Evolutionary conservation across 2,888 invertebrate genomes (phyloP), one percentile per base, ranked within the genome.

Genomic region (Tiliacea citrago): DNA sequence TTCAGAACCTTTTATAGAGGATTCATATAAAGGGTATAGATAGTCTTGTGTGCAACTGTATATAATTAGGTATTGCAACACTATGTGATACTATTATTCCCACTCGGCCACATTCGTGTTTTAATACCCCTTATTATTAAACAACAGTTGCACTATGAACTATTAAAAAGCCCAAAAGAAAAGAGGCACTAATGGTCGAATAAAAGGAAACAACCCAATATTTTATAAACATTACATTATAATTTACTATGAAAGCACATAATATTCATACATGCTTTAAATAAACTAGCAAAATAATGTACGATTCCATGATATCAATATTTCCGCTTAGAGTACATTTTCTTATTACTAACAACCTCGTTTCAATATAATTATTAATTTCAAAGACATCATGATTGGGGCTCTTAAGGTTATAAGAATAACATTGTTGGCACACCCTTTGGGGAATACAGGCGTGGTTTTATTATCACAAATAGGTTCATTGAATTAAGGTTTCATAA

Each of bases 231-330:
- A 53, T 24, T 45, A 21, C 1, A 51, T 55, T 74, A 49, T 49
- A 68, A 35, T 65, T 53, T 49, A 53, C 39, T 75, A 66, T n/a
- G 35, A 47, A 42, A 53, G 29, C 49, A 68, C 45, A 55, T 45
- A 21, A 42, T 29, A 61, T 24, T 66, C 18, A 62, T 21, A 69
- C 49, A 66, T 39, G 51, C 45, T 62, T 57, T 62, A 57, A 35
- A 39, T n/a, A 57, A 53, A 62, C n/a, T 61, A 73, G 53, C 21
- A 79, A 62, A 45, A 55, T 75, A 73, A 47, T 57, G 49, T 63
- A 81, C 21, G 42, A 70, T 76, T 76, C 69, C 13, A 67, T 53
- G 39, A 53, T 47, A 67, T 51, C 29, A 65, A 72, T 66, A 66
- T 62, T 62, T 69, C 47, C 68, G 42, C 49, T 68, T 68, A 75